Percentiles rank a stretch among this genome's conserved stretches.
Conservation (phyloP, 2,113 vertebrate species). For the Typhlomys cinereus region DNA sequence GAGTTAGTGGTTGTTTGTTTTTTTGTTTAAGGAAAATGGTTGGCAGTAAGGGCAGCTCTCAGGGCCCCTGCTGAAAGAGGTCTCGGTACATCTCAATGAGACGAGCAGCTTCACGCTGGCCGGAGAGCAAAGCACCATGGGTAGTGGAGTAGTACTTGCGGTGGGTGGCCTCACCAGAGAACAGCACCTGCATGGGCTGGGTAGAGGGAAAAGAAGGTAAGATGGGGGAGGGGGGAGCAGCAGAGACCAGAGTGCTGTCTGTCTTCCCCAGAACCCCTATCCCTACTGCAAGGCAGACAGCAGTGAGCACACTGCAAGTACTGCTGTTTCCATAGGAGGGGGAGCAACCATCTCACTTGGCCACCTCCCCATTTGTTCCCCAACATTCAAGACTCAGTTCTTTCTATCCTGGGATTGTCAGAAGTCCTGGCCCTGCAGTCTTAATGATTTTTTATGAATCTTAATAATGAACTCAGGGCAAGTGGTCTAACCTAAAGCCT, state of each 20-base stretch:
- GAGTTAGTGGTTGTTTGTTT: constrained; percentile 90
- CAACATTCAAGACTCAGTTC: not conserved
- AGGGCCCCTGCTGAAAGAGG: constrained; percentile 90
- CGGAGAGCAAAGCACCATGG: constrained; percentile 99
- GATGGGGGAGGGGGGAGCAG: not conserved
- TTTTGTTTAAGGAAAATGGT: constrained; percentile 71
- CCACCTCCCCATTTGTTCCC: constrained; percentile 46
- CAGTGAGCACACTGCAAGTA: not conserved
- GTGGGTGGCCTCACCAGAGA: constrained; percentile 98
- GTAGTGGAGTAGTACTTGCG: constrained; percentile 99
- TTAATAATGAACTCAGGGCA: constrained; percentile 8
- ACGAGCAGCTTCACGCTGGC: constrained; percentile 95
- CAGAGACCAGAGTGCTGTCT: not conserved
- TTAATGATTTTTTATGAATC: not conserved
- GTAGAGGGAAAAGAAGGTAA: not conserved
- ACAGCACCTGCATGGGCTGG: constrained; percentile 98
- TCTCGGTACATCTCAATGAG: constrained; percentile 97
- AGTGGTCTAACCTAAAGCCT: constrained; percentile 38
- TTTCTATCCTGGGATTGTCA: not conserved
- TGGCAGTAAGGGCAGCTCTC: constrained; percentile 82
- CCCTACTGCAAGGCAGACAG: not conserved
- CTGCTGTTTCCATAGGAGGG: constrained; percentile 12
- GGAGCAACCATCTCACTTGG: not conserved
- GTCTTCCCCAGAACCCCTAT: constrained; percentile 8
- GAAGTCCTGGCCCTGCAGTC: not conserved